A percentile compares a stretch with the other conserved stretches of the same genome.
phyloP scores from a whole-genome alignment of 2,113 vertebrate species.

The Gobio gobio region DNA sequence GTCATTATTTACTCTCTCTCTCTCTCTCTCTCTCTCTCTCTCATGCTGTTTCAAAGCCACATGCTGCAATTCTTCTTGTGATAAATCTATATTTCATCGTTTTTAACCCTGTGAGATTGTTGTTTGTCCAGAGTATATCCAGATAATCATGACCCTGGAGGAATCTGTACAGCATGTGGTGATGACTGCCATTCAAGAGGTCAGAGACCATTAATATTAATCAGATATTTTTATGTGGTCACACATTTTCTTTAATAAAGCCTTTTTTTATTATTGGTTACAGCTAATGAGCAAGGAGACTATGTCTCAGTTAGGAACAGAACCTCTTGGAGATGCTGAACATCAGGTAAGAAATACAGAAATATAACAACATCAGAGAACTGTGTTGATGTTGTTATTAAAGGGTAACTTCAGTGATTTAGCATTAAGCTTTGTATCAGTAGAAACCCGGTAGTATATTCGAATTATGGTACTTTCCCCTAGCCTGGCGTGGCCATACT shows the following conservation, averaged over 20 bases:
- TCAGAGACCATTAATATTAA: conserved; percentile 61
- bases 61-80: background rate
- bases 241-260: background rate
- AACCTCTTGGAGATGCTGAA: conserved; percentile 84
- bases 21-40: background rate
- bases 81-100: background rate
- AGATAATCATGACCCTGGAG: conserved; percentile 97
- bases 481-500: too few species aligned
- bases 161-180: conserved; percentile 98
- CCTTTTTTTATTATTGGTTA: background rate
- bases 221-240: background rate
- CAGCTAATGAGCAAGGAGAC: conserved; percentile 93
- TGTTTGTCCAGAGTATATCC: conserved; percentile 86
- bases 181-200: conserved; percentile 98
- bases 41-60: background rate
- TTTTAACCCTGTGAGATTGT: background rate
- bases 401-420: too few species aligned
- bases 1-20: background rate
- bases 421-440: too few species aligned
- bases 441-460: too few species aligned
- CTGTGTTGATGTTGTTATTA: background rate
- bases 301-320: conserved; percentile 71
- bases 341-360: conserved; percentile 82
- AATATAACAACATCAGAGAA: background rate
- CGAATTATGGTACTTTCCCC: too few species aligned